Evolutionary conservation across 2,888 invertebrate species (phyloP).

Genomic region (Ernsta delagoae): DNA sequence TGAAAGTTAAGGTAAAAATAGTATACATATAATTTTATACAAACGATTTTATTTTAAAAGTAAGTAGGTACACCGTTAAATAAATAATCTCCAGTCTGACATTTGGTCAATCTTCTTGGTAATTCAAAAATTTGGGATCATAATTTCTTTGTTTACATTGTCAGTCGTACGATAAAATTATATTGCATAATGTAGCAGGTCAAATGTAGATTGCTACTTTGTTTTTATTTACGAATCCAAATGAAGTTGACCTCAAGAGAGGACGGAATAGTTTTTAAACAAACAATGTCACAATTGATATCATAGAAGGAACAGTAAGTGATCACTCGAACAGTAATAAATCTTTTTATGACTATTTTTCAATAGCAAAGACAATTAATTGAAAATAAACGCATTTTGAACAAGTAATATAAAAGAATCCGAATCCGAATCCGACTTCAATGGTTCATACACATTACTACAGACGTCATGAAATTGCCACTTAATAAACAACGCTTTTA

Average conservation of each 20-base stretch:
- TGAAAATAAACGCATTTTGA: too few species aligned
- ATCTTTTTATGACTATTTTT: too few species aligned
- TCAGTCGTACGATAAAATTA: conserved; percentile 9
- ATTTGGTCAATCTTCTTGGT: conserved; percentile 15
- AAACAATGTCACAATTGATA: neutral
- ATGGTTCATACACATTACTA: too few species aligned
- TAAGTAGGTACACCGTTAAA: conserved; percentile 15
- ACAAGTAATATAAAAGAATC: too few species aligned
- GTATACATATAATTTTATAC: too few species aligned
- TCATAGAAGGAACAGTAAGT: neutral
- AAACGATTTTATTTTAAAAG: conserved; percentile 27
- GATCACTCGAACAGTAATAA: too few species aligned
- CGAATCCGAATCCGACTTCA: too few species aligned
- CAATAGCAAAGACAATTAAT: too few species aligned
- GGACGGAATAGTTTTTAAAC: conserved; percentile 11
- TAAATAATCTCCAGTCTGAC: conserved; percentile 20
- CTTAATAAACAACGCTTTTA: too few species aligned
- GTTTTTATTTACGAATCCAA: conserved; percentile 2
- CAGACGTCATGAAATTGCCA: too few species aligned
- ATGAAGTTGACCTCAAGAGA: conserved; percentile 15
- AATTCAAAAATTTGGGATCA: conserved; percentile 13
- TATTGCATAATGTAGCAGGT: conserved; percentile 9
- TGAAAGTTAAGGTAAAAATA: neutral
- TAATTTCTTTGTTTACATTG: conserved; percentile 28
- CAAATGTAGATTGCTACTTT: conserved; percentile 8